Evolutionary conservation across 1,140 invertebrate species (phyloP).

Genomic region (Homalodisca vitripennis): DNA sequence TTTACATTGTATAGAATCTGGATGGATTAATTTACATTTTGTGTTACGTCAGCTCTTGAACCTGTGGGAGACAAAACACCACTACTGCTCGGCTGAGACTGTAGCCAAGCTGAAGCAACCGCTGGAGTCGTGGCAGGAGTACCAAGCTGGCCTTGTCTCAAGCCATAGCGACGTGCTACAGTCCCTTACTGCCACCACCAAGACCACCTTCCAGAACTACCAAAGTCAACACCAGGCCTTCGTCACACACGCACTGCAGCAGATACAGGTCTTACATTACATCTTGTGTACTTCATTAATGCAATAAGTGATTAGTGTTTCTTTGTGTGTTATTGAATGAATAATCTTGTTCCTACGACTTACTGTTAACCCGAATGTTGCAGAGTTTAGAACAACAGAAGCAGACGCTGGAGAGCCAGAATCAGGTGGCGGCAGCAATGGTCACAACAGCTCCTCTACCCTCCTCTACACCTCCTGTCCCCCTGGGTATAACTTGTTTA

Average conservation of each 20-base stretch:
- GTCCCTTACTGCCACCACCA: constrained; percentile 70
- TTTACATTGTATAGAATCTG: too few species aligned
- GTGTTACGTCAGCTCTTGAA: constrained; percentile 77
- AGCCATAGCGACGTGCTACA: constrained; percentile 74
- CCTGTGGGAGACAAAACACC: constrained; percentile 94
- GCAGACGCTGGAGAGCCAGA: constrained; percentile 68
- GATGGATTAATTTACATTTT: too few species aligned
- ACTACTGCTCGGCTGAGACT: constrained; percentile 84
- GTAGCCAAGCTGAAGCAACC: constrained; percentile 83
- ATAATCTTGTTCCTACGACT: too few species aligned
- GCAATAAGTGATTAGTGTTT: background rate
- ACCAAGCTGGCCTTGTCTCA: constrained; percentile 77
- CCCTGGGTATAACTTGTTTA: too few species aligned
- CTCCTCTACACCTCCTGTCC: constrained; percentile 5
- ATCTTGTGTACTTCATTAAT: too few species aligned
- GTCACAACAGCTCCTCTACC: background rate
- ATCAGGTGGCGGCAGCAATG: constrained; percentile 39
- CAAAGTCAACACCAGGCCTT: constrained; percentile 95
- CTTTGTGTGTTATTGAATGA: background rate
- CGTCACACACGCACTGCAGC: constrained; percentile 83
- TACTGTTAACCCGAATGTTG: too few species aligned
- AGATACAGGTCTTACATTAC: constrained; percentile 64
- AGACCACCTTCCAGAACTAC: constrained; percentile 75
- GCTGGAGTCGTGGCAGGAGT: constrained; percentile 75
- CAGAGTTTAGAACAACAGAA: constrained; percentile 72